Percentiles rank a stretch among this genome's conserved stretches.
phyloP scores from a whole-genome alignment of 1,140 invertebrate genomes.

The Homarus americanus region DNA sequence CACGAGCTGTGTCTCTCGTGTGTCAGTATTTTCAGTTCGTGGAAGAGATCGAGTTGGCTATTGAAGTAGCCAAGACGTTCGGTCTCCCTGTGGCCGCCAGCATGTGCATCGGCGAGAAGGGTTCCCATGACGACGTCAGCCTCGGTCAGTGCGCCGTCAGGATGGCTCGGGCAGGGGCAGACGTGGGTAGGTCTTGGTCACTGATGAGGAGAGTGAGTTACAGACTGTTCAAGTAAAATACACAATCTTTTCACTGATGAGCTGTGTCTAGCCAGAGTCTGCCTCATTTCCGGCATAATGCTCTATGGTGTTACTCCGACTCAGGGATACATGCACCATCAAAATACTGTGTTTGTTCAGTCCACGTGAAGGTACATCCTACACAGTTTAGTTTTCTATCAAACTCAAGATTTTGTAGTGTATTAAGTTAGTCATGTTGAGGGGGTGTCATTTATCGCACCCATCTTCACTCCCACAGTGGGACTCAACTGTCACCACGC shows the following conservation, averaged over 20 bases:
- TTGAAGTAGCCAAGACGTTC: constrained; percentile 76
- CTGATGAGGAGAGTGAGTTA: no score
- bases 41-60: constrained; percentile 78
- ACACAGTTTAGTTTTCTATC: background rate
- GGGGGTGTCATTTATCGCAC: background rate
- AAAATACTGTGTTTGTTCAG: background rate
- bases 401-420: background rate
- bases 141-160: constrained; percentile 77
- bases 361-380: background rate
- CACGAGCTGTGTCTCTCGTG: no score
- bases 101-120: constrained; percentile 78
- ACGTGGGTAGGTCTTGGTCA: constrained; percentile 73
- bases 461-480: constrained; percentile 69
- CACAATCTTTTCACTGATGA: background rate
- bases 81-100: constrained; percentile 76
- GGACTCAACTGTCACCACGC: constrained; percentile 78
- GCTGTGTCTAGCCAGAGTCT: no score
- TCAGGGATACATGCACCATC: no score
- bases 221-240: no score
- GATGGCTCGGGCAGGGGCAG: constrained; percentile 78
- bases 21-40: no score
- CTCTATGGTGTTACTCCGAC: no score
- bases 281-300: no score
- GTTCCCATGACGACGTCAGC: constrained; percentile 76
- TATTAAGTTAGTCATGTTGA: background rate